Evolutionary conservation across 2,113 vertebrate species (phyloP).

Genomic region (Pseudopodoces humilis): DNA sequence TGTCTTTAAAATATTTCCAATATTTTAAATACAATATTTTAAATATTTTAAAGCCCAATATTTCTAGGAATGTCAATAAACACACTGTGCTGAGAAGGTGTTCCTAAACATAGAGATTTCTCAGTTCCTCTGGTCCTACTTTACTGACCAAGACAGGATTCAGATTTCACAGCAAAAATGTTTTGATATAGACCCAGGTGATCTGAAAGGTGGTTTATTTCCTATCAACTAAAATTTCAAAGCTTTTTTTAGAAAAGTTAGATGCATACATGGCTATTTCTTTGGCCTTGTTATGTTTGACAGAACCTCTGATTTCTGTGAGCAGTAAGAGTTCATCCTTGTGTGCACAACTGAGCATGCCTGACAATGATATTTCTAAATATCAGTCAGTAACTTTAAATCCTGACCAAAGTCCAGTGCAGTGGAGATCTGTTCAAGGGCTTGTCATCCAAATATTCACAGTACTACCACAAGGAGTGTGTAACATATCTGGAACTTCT

Average conservation of each 20-base stretch:
- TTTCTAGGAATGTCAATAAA: background rate
- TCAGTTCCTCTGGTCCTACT: background rate
- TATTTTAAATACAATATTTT: too few relatives aligned
- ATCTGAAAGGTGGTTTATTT: background rate
- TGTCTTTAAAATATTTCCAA: slow-evolving; percentile 6
- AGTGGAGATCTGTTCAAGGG: background rate
- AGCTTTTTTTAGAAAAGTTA: background rate
- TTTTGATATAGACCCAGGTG: background rate
- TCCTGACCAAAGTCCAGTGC: background rate
- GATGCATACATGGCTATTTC: accelerated
- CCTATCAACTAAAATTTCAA: background rate
- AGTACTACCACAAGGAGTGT: background rate
- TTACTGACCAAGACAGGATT: background rate
- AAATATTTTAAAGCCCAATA: background rate
- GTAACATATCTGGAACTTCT: accelerated
- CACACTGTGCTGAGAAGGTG: background rate
- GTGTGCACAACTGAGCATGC: background rate
- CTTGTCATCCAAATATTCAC: background rate
- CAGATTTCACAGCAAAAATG: background rate
- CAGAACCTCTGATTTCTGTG: background rate
- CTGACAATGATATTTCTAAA: background rate
- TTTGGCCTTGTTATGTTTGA: background rate
- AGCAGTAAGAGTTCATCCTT: background rate
- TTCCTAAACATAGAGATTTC: background rate
- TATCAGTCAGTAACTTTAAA: background rate